A percentile compares a stretch with the other conserved stretches of the same genome.
Evolutionary conservation across 2,888 invertebrate species (phyloP).

Genomic region (Argyra leucocephala): DNA sequence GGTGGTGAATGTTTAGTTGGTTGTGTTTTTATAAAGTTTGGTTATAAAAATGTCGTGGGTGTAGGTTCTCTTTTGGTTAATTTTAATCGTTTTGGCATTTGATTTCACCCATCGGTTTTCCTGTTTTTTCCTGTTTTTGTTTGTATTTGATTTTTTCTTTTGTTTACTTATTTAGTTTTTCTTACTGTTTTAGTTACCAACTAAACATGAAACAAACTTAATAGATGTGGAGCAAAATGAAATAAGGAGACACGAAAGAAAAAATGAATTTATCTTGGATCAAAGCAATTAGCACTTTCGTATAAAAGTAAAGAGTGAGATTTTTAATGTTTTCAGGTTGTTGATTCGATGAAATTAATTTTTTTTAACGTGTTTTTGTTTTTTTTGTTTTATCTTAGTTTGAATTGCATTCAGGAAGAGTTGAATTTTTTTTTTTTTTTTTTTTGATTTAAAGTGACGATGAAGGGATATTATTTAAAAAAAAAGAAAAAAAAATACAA

Average conservation of each 20-base stretch:
- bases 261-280: background rate
- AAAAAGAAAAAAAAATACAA: too few species aligned
- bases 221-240: background rate
- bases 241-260: background rate
- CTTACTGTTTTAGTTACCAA: background rate
- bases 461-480: too few species aligned
- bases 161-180: background rate
- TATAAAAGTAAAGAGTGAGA: background rate
- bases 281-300: slow-evolving; percentile 3
- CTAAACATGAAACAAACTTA: background rate
- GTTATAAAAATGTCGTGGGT: background rate
- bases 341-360: background rate
- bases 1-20: too few species aligned
- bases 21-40: background rate
- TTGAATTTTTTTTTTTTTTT: too few species aligned
- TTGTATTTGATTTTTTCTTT: background rate
- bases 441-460: too few species aligned
- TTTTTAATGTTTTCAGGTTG: background rate
- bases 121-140: background rate
- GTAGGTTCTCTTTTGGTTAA: background rate
- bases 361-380: background rate
- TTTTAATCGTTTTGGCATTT: slow-evolving; percentile 4
- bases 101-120: background rate
- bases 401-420: too few species aligned
- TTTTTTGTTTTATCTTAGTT: too few species aligned